phyloP scores from a whole-genome alignment of 2,113 vertebrate genomes.

The Gila orcuttii region DNA sequence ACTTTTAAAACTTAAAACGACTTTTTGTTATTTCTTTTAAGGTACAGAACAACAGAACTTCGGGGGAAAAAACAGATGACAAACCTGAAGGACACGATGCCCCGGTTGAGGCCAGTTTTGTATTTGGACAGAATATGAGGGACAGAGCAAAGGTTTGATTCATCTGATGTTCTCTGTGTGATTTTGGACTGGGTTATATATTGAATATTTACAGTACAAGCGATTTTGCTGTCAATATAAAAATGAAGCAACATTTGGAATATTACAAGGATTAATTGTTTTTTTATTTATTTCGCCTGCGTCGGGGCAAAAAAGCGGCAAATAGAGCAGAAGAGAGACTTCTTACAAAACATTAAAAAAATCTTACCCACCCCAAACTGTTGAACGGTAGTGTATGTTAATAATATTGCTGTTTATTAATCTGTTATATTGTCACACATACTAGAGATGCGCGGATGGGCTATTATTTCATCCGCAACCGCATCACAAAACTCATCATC shows the following conservation, averaged over 20 bases:
- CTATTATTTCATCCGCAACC: too few species aligned
- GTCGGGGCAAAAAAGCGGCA: too few species aligned
- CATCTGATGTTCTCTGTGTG: not conserved
- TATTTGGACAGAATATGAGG: slow-evolving; percentile 84
- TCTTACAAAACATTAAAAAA: too few species aligned
- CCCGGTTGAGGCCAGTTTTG: slow-evolving; percentile 73
- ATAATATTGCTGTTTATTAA: too few species aligned
- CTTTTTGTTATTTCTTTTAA: not conserved
- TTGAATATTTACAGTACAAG: not conserved
- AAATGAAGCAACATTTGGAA: not conserved
- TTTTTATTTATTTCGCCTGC: not conserved
- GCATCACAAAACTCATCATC: too few species aligned
- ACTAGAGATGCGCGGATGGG: too few species aligned
- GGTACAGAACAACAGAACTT: slow-evolving; percentile 51
- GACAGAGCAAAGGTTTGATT: slow-evolving; percentile 82
- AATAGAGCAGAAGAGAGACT: too few species aligned
- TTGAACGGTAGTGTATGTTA: too few species aligned
- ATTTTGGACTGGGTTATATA: not conserved
- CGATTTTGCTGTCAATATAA: not conserved
- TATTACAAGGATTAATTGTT: not conserved
- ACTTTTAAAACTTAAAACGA: not conserved
- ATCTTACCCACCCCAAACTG: too few species aligned
- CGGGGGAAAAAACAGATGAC: slow-evolving; percentile 62
- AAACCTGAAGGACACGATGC: slow-evolving; percentile 66
- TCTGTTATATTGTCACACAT: too few species aligned